These are phyloP conservation scores for Dunckerocampus dactyliophorus DNA, from an alignment of 2,113 vertebrate genomes.

Conservation along the genomic window DNA sequence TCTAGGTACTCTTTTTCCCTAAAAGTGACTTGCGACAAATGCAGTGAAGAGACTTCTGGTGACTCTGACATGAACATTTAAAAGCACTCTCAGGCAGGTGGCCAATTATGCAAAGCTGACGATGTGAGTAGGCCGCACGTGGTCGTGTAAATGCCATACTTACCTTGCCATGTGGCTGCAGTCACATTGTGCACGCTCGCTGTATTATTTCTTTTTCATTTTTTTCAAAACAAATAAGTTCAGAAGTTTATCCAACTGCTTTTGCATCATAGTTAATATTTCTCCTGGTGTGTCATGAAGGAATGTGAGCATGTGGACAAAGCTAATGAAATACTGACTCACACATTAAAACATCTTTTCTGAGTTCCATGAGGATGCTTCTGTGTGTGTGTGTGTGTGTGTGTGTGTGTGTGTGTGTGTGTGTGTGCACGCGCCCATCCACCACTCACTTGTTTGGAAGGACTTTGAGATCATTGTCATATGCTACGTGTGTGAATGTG, in stretches of 20 bases:
- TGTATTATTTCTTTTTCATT: no score
- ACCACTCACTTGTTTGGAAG: conserved; percentile 42
- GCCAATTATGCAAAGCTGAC: no score
- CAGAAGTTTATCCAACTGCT: background rate
- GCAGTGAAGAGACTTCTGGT: no score
- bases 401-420: no score
- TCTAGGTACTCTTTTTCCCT: no score
- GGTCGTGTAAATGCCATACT: no score
- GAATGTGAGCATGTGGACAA: conserved; percentile 2
- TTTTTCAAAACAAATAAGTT: background rate
- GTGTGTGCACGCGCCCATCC: no score
- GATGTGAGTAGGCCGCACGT: no score
- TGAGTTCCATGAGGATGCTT: background rate
- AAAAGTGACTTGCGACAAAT: no score
- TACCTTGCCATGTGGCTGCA: background rate
- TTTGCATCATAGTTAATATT: conserved; percentile 3
- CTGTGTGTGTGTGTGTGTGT: no score
- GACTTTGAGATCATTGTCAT: conserved; percentile 50
- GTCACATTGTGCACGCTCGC: background rate
- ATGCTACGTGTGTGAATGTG: conserved; percentile 18
- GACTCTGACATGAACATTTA: no score
- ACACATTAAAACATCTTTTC: background rate
- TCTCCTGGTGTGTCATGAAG: background rate
- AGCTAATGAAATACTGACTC: conserved; percentile 9
- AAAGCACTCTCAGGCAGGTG: no score